Base-by-base conservation (phyloP, 1,140 invertebrate genomes). In the Aphis gossypii region DNA sequence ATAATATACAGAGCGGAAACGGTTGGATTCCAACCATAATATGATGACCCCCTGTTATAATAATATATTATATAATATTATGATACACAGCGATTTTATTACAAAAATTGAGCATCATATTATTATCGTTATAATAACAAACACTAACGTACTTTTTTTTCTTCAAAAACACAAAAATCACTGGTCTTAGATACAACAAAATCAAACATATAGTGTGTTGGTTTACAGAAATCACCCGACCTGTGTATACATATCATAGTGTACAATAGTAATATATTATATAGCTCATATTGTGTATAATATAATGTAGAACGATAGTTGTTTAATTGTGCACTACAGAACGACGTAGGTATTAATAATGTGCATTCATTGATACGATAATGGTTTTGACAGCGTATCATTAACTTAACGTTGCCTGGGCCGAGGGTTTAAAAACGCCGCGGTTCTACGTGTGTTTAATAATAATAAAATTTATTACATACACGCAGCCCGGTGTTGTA, bases 301-400 rank as follows among this genome's bases (percentile, higher is more conserved):
- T 68, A 68, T 18, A 18, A 5, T 18, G 5, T 18, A 68, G 60
- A n/a, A n/a, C 14, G 20, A 82, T 7, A 0, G n/a, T 35, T 38
- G 35, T 87, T 14, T 51, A 87, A 87, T 87, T n/a, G 18, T 30
- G 14, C 3, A n/a, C n/a, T 76, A 18, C 60, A 76, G 14, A 14
- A n/a, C n/a, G 60, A 35, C 60, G 30, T 87, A 35, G 35, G 35
- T 35, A 48, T 87, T 87, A 48, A 51, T 87, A 48, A 51, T 87
- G 20, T 48, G 51, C 25, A 30, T 48, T 48, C 46, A 48, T 48
- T 48, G 30, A 46, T 87, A 87, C 44, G 14, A 48, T 35, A 87
- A 87, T 87, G 86, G 18, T 87, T 87, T 48, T 48, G 86, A 51
- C 86, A 48, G 86, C 86, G 46, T 87, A n/a, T 87, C 25, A 87